A percentile compares a stretch with the other conserved stretches of the same genome.
These are phyloP conservation scores for Austrolebias charrua DNA, from an alignment of 2,797 vertebrate genomes.

Conservation along the genomic window DNA sequence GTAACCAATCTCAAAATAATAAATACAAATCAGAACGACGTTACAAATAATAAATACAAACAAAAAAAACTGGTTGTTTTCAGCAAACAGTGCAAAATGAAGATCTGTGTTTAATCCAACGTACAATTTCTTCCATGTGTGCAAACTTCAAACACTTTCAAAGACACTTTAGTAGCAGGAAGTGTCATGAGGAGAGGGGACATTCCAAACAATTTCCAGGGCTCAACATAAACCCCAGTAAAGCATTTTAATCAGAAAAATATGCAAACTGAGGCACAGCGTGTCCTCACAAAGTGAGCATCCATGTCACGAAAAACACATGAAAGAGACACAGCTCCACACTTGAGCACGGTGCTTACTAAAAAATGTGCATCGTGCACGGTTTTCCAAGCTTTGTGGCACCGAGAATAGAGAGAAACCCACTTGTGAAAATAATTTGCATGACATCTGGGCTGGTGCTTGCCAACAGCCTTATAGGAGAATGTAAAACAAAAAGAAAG, in stretches of 20 bases:
- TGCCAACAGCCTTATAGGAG: constrained; percentile 7
- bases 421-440: constrained; percentile 21
- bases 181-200: not conserved
- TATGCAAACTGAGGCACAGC: not conserved
- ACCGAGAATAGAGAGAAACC: constrained; percentile 12
- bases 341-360: constrained; percentile 6
- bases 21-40: not conserved
- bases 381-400: constrained; percentile 26
- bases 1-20: not conserved
- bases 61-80: not conserved
- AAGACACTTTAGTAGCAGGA: not conserved
- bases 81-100: not conserved
- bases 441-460: constrained; percentile 39
- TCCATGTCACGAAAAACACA: constrained; percentile 10
- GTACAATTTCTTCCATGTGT: not conserved
- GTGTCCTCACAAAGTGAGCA: not conserved
- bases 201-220: constrained; percentile 8
- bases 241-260: constrained; percentile 9
- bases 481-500: constrained; percentile 6
- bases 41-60: not conserved
- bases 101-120: constrained; percentile 2
- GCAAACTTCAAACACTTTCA: not conserved
- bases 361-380: constrained; percentile 18
- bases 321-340: constrained; percentile 6
- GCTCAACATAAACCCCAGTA: not conserved